These are phyloP conservation scores for Telmatochromis bifrenatus DNA, from an alignment of 2,113 vertebrate species.

Conservation along the genomic window DNA sequence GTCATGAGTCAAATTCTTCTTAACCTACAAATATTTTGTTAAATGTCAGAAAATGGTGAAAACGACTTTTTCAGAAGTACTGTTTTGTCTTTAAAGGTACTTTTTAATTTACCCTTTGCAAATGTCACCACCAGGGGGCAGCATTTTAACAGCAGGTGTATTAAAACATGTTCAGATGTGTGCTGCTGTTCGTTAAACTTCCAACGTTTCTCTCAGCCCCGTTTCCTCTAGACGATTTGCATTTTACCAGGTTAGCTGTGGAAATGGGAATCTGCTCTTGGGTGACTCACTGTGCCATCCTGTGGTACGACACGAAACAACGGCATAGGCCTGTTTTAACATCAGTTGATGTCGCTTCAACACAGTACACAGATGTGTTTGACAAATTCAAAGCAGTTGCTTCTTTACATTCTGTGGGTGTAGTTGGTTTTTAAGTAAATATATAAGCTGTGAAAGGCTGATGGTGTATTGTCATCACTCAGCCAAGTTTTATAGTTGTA, in stretches of 20 bases:
- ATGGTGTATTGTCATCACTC: background rate
- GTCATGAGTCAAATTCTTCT: background rate
- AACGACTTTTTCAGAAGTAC: accelerated
- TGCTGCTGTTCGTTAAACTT: background rate
- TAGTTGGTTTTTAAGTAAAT: background rate
- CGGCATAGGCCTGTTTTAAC: background rate
- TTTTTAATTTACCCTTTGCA: background rate
- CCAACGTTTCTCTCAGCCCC: too few species aligned
- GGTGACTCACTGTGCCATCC: background rate
- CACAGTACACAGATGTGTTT: accelerated
- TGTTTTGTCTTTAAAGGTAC: background rate
- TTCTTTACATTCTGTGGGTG: background rate
- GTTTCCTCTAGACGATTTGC: background rate
- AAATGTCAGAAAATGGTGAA: background rate
- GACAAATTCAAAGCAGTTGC: background rate
- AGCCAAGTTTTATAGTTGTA: accelerated
- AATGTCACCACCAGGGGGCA: background rate
- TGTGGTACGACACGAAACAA: background rate
- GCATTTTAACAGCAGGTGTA: background rate
- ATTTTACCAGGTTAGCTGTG: background rate
- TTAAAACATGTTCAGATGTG: too few species aligned
- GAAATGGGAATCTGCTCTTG: background rate
- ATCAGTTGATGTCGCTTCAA: background rate
- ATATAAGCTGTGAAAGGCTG: background rate
- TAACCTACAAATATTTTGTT: background rate